These are phyloP conservation scores for Spinus olivaceus DNA, from an alignment of 2,797 vertebrate species.

Conservation along the genomic window DNA sequence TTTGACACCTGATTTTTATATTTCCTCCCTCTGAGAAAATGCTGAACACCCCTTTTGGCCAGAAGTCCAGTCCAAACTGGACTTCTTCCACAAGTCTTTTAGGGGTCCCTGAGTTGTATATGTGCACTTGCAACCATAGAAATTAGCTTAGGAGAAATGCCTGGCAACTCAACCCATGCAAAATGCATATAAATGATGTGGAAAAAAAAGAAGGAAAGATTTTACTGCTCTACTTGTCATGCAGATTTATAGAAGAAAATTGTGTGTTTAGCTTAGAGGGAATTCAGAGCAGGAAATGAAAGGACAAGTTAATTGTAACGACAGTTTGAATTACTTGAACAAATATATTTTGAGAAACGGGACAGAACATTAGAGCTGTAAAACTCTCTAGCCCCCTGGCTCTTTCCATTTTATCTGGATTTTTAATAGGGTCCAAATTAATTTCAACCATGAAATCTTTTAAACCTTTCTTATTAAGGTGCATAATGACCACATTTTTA, in stretches of 20 bases:
- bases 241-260: slow-evolving; percentile 55
- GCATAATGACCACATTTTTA: background rate
- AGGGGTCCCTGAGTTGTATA: background rate
- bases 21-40: background rate
- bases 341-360: slow-evolving; percentile 46
- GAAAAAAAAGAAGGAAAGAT: background rate
- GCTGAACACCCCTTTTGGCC: background rate
- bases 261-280: slow-evolving; percentile 45
- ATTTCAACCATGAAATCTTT: background rate
- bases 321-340: slow-evolving; percentile 56
- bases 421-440: background rate
- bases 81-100: background rate
- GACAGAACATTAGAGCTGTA: slow-evolving; percentile 6
- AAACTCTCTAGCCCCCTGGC: background rate
- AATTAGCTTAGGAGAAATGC: slow-evolving; percentile 8
- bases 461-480: slow-evolving; percentile 14
- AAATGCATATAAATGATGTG: background rate
- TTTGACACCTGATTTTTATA: background rate
- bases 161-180: background rate
- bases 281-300: slow-evolving; percentile 35
- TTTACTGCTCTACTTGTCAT: slow-evolving; percentile 49
- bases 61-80: background rate
- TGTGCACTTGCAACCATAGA: background rate
- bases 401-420: slow-evolving; percentile 1
- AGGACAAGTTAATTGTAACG: slow-evolving; percentile 40